Evolutionary conservation across 2,888 invertebrate species (phyloP).

Genomic region (Ormyrus labotus): DNA sequence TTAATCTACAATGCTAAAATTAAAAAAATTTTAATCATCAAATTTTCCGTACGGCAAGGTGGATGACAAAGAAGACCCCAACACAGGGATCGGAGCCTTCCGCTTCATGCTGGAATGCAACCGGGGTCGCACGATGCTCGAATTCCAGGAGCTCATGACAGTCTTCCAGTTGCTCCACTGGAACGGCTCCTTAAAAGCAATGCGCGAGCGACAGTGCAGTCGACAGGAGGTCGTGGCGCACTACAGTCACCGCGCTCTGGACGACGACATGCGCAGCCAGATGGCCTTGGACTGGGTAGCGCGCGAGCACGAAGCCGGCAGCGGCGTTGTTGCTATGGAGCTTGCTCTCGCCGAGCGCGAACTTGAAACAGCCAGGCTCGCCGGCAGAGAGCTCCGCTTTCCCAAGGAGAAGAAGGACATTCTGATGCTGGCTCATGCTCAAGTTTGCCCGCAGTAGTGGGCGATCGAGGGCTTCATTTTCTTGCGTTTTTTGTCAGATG

Average conservation of each 20-base stretch:
- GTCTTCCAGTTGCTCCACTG: conserved; percentile 96
- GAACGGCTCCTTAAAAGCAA: conserved; percentile 97
- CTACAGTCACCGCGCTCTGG: conserved; percentile 93
- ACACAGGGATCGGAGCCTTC: conserved; percentile 87
- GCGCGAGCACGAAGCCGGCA: conserved; percentile 82
- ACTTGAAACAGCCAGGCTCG: conserved; percentile 89
- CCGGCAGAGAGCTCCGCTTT: conserved; percentile 93
- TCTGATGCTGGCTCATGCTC: conserved; percentile 90
- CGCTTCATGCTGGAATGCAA: conserved; percentile 82
- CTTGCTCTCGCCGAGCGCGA: conserved; percentile 91
- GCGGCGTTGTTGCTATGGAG: conserved; percentile 85
- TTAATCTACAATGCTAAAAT: no score
- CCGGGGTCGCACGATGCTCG: conserved; percentile 90
- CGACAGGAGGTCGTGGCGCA: conserved; percentile 95
- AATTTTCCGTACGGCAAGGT: conserved; percentile 78
- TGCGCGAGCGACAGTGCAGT: conserved; percentile 96
- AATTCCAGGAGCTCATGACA: conserved; percentile 98
- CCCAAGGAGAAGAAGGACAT: conserved; percentile 98
- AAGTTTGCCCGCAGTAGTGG: conserved; percentile 78
- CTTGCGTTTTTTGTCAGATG: no score
- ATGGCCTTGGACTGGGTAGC: conserved; percentile 98
- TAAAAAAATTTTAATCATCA: no score
- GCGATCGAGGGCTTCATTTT: neutral
- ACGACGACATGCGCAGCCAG: conserved; percentile 96
- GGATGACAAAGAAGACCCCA: conserved; percentile 77